Base-by-base conservation (phyloP, 2,888 invertebrate species). In the Papilio gigon region DNA sequence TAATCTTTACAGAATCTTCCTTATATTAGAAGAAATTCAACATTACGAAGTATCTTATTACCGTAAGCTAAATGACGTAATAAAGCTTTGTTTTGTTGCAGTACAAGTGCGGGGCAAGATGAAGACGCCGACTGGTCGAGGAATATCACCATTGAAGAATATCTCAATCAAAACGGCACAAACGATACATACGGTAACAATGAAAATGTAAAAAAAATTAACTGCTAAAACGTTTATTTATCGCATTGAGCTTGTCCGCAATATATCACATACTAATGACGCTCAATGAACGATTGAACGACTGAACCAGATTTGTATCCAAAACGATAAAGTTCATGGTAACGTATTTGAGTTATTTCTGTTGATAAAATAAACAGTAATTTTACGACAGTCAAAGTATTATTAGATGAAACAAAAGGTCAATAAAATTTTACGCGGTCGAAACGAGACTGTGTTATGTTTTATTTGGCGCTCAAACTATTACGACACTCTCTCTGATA, bases 51-150 rank as follows among this genome's bases (percentile, higher is more conserved):
- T n/a, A n/a, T n/a, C n/a, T n/a, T n/a, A 47, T 63, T 44, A 20
- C 11, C 20, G 17, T 27, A 44, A 17, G 44, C 27, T 40, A 14
- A 22, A 14, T 3, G 20, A 5, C 0, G 47, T 47, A 6, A 22
- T n/a, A 1, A 12, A 20, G 40, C 14, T 14, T 37, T 37, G n/a
- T 58, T 76, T 85, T 84, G 78, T 89, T 89, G 25, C 84, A 92
- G 91, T 73, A 76, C 87, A 67, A 87, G 80, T 75, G 78, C 87
- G 20, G 78, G 85, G 42, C 88, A 87, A 80, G 91, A 91, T 56
- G 90, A 92, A 68, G 90, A 91, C 59, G 74, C 90, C 20, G 90
- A 90, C 68, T 92, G 90, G 91, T 58, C 85, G n/a, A 81, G 81
- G 71, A 90, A 87, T 72, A 60, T 80, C 20, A 76, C 87, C 0